Conservation (phyloP, 2,888 invertebrate genomes). For the Lithodes maja region DNA sequence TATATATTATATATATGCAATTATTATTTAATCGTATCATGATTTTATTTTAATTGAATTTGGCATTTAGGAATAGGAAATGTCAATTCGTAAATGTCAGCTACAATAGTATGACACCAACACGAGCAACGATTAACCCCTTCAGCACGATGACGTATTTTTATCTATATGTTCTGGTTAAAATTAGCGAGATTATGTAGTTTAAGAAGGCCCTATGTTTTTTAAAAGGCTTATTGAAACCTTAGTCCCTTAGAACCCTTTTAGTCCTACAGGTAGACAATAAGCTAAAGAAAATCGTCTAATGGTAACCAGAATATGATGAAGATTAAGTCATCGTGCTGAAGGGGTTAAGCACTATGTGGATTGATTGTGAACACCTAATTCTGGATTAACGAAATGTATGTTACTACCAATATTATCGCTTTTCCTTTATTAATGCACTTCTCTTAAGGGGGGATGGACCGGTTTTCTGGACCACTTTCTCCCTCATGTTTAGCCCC, state of each 20-base stretch:
- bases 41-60: too few relatives aligned
- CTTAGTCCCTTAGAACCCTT: not conserved
- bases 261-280: not conserved
- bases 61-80: too few relatives aligned
- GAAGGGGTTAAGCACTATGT: not conserved
- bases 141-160: not conserved
- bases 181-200: not conserved
- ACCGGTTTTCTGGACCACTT: too few relatives aligned
- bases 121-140: not conserved
- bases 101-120: too few relatives aligned
- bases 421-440: too few relatives aligned
- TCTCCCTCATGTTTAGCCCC: too few relatives aligned
- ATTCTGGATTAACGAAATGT: too few relatives aligned
- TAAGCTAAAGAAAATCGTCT: not conserved
- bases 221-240: not conserved
- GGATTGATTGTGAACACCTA: too few relatives aligned
- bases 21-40: too few relatives aligned
- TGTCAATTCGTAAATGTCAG: too few relatives aligned
- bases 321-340: not conserved
- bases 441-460: too few relatives aligned
- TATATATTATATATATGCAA: not conserved
- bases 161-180: not conserved
- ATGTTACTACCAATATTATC: too few relatives aligned
- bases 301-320: not conserved
- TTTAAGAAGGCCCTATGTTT: not conserved